Evolutionary conservation across 2,113 vertebrate species (phyloP).

Genomic region (Sinocyclocheilus anophthalmus): DNA sequence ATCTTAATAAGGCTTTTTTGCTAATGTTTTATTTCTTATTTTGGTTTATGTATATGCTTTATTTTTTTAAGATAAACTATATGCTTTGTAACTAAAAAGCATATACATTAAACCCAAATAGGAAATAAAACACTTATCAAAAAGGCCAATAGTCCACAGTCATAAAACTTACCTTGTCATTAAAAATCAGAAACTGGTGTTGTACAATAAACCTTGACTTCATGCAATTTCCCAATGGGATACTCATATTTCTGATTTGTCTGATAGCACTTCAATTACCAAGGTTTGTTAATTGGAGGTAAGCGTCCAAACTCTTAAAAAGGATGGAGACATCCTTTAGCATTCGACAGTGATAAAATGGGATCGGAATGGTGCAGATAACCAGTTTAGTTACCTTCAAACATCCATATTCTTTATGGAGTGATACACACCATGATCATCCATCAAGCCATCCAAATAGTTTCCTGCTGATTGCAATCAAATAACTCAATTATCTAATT

Average conservation of each 20-base stretch:
- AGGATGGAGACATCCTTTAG: constrained; percentile 2
- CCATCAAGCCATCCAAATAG: constrained; percentile 36
- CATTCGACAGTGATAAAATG: constrained; percentile 10
- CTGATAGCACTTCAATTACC: neutral
- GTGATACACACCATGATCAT: constrained; percentile 20
- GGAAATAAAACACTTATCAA: too few relatives aligned
- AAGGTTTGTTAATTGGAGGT: neutral
- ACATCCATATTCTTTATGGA: constrained; percentile 30
- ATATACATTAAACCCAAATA: too few relatives aligned
- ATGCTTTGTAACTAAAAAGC: too few relatives aligned
- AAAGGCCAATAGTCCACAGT: neutral
- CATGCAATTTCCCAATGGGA: neutral
- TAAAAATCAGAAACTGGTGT: neutral
- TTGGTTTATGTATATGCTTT: too few relatives aligned
- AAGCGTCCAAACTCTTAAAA: neutral
- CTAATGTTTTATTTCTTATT: too few relatives aligned
- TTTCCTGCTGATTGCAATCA: constrained; percentile 40
- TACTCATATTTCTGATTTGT: neutral
- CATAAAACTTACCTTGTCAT: neutral
- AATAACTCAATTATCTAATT: constrained; percentile 51
- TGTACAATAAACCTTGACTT: neutral
- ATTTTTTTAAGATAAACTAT: too few relatives aligned
- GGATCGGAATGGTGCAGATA: neutral
- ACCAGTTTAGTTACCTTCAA: constrained; percentile 19
- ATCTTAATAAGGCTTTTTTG: too few relatives aligned